phyloP scores from a whole-genome alignment of 2,113 vertebrate species.

The Chitala chitala region DNA sequence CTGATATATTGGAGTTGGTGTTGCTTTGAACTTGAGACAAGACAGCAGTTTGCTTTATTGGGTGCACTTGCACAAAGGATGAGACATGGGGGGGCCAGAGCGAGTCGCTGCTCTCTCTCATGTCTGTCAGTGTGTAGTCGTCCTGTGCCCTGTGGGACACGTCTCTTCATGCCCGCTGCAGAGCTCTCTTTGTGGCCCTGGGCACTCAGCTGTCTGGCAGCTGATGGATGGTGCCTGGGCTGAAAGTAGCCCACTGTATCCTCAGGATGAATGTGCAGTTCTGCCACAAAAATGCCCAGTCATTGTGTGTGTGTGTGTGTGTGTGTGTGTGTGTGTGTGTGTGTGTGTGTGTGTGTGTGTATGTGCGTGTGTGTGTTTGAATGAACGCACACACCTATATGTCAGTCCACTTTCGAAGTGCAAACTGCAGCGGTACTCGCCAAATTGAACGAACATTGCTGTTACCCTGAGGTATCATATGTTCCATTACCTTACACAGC shows the following conservation, averaged over 20 bases:
- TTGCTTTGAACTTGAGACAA: not conserved
- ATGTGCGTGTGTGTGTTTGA: conserved; percentile 18
- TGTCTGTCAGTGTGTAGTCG: not conserved
- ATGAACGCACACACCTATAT: too few species aligned
- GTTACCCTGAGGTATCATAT: too few species aligned
- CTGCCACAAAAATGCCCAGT: conserved; percentile 1
- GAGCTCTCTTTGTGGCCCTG: not conserved
- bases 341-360: conserved; percentile 5
- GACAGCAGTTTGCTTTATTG: too few species aligned
- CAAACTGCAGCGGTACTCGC: too few species aligned
- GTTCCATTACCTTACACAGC: too few species aligned
- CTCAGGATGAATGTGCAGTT: not conserved
- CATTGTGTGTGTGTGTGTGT: conserved; percentile 13
- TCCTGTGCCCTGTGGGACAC: not conserved
- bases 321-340: conserved; percentile 12
- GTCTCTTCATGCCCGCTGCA: not conserved
- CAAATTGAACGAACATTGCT: too few species aligned
- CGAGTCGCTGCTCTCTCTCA: too few species aligned
- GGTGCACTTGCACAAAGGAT: too few species aligned
- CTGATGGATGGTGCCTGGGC: conserved; percentile 8
- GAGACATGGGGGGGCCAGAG: too few species aligned
- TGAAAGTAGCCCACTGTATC: not conserved
- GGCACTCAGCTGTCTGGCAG: not conserved
- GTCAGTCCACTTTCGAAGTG: too few species aligned
- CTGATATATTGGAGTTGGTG: not conserved